Percentiles rank a stretch among this genome's conserved stretches.
Conservation (phyloP, 2,888 invertebrate genomes). For the Dendrolimus houi region DNA sequence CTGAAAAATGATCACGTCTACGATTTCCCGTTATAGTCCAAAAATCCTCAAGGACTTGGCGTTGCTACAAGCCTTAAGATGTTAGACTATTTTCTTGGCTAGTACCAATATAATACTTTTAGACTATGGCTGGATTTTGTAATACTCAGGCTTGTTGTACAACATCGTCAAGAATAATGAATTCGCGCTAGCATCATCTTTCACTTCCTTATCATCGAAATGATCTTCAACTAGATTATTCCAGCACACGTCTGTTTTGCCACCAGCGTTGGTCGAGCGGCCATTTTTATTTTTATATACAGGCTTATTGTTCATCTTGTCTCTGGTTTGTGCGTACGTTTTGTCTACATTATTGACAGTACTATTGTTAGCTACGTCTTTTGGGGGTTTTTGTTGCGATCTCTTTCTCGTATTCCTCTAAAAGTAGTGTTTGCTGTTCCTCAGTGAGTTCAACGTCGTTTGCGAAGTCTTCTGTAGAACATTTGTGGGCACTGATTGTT, state of each 20-base stretch:
- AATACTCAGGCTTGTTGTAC: conserved; percentile 43
- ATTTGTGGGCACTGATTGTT: neutral
- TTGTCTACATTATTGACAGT: conserved; percentile 34
- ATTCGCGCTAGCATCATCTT: conserved; percentile 67
- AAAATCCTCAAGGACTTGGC: too few species aligned
- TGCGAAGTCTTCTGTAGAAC: conserved; percentile 76
- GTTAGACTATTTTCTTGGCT: conserved; percentile 1
- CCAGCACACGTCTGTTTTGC: conserved; percentile 62
- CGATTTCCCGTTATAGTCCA: too few species aligned
- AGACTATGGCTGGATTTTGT: conserved; percentile 2
- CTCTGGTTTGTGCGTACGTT: conserved; percentile 35
- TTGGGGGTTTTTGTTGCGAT: conserved; percentile 51
- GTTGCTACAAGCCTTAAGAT: conserved; percentile 9
- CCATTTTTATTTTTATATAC: conserved; percentile 35
- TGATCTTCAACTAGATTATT: conserved; percentile 72
- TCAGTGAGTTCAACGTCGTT: conserved; percentile 81
- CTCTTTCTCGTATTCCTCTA: conserved; percentile 82
- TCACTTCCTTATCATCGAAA: conserved; percentile 62
- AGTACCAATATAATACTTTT: neutral
- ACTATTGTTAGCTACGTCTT: conserved; percentile 53
- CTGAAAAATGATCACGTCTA: too few species aligned
- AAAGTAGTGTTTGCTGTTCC: conserved; percentile 80
- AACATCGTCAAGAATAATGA: conserved; percentile 72
- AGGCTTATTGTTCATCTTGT: conserved; percentile 37
- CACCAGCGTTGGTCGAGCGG: conserved; percentile 43